Conservation (phyloP, 2,888 invertebrate species). For the Parnassius glacialis region DNA sequence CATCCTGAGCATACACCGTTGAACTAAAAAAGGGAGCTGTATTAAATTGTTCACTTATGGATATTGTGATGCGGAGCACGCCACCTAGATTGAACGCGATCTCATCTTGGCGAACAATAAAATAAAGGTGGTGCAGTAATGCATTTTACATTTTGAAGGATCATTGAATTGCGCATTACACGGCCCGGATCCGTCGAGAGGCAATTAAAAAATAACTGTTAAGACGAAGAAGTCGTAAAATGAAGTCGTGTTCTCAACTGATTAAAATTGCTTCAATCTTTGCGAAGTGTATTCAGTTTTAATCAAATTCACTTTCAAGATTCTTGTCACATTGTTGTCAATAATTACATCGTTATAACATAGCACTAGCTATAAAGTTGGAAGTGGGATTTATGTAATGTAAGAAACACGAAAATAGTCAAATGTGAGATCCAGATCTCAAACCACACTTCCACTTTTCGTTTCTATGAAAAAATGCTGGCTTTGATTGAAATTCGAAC, state of each 20-base stretch:
- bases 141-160: conserved; percentile 77
- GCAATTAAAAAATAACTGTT: conserved; percentile 78
- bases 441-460: too few relatives aligned
- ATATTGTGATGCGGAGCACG: conserved; percentile 39
- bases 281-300: conserved; percentile 33
- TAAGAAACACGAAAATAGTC: too few relatives aligned
- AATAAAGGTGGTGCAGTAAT: conserved; percentile 75
- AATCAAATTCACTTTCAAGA: conserved; percentile 16
- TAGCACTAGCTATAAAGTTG: too few relatives aligned
- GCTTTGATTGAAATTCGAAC: too few relatives aligned
- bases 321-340: conserved; percentile 24
- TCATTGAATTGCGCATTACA: conserved; percentile 77
- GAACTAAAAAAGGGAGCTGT: background rate
- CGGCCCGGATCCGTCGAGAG: conserved; percentile 62
- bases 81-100: conserved; percentile 41
- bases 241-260: conserved; percentile 73
- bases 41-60: conserved; percentile 2
- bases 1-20: background rate
- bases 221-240: conserved; percentile 70
- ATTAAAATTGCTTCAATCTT: conserved; percentile 71
- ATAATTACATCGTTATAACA: conserved; percentile 2
- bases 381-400: too few relatives aligned
- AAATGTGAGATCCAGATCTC: too few relatives aligned
- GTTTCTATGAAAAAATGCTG: too few relatives aligned
- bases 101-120: conserved; percentile 56